Evolutionary conservation across 2,797 vertebrate species (phyloP).

Genomic region (Crocodylus rhombifer): DNA sequence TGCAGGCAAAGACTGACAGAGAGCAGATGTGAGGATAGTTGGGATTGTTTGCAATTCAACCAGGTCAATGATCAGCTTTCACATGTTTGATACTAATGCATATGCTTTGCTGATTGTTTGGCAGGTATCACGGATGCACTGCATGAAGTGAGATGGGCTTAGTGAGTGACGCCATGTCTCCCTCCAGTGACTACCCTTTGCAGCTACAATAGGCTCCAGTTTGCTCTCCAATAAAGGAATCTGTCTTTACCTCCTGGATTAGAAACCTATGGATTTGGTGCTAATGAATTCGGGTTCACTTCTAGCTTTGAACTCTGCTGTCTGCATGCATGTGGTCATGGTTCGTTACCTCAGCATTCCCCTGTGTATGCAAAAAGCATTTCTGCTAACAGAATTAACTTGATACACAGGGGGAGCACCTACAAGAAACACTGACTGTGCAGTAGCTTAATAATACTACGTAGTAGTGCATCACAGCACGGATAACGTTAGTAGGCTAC

Average conservation of each 20-base stretch:
- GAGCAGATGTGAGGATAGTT: neutral
- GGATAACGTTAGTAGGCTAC: too few relatives aligned
- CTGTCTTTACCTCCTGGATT: neutral
- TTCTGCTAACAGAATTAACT: neutral
- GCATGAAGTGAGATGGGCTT: neutral
- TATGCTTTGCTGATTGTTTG: neutral
- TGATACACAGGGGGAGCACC: rapidly evolving
- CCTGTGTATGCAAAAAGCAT: neutral
- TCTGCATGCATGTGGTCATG: neutral
- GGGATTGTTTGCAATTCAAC: neutral
- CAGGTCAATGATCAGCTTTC: neutral
- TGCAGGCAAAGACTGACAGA: neutral
- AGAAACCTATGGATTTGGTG: neutral
- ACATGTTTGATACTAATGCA: neutral
- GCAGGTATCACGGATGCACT: neutral
- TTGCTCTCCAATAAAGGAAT: neutral
- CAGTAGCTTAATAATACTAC: too few relatives aligned
- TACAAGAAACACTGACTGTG: too few relatives aligned
- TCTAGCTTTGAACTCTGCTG: neutral
- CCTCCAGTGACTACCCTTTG: neutral
- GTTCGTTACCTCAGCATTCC: neutral
- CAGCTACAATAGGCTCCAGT: neutral
- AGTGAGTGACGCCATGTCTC: neutral
- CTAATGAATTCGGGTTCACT: neutral
- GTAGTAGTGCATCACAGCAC: too few relatives aligned